These are phyloP conservation scores for Pagetopsis macropterus DNA, from an alignment of 2,797 vertebrate genomes.

Conservation along the genomic window DNA sequence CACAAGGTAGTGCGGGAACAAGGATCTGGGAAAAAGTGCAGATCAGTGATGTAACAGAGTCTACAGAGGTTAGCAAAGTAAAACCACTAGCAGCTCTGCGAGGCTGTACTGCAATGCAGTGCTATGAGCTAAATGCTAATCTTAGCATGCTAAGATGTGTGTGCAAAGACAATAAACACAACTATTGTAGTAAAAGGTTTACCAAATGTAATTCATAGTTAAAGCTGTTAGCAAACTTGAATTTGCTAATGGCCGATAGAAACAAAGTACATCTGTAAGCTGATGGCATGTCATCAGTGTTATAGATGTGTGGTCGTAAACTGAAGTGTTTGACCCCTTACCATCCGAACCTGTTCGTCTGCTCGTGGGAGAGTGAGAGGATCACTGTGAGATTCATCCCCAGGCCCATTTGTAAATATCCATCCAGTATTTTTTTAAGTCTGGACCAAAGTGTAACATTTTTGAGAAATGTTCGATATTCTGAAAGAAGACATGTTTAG, in stretches of 20 bases:
- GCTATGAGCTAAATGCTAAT: no score
- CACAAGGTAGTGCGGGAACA: neutral
- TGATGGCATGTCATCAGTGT: neutral
- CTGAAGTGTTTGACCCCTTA: neutral
- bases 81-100: neutral
- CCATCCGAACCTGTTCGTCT: neutral
- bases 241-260: neutral
- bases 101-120: no score
- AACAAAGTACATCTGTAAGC: neutral
- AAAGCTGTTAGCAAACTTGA: neutral
- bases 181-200: neutral
- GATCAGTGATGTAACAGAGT: neutral
- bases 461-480: no score
- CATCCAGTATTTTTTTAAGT: neutral
- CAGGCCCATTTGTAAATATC: neutral
- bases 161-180: neutral
- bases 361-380: no score
- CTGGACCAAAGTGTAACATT: neutral
- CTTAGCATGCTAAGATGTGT: no score
- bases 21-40: neutral
- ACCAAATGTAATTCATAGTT: no score
- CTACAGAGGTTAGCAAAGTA: neutral
- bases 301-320: neutral
- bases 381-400: no score
- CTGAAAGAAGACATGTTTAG: no score